Percentiles rank a stretch among this genome's conserved stretches.
These are phyloP conservation scores for Andricus curvator DNA, from an alignment of 2,888 invertebrate species.

Conservation along the genomic window DNA sequence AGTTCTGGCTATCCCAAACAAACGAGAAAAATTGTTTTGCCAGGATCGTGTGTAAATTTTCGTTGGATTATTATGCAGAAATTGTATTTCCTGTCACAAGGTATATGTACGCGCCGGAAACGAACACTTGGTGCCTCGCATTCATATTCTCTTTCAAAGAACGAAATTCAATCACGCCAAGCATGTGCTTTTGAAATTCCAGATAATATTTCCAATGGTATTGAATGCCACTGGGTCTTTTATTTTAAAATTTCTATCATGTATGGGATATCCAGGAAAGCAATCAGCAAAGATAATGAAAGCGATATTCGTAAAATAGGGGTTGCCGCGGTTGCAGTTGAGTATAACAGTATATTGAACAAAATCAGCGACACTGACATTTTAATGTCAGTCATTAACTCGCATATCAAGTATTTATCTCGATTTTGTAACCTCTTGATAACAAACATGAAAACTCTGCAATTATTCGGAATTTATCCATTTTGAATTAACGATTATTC, in stretches of 20 bases:
- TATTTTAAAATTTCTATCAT: slow-evolving; percentile 22
- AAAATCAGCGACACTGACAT: neutral
- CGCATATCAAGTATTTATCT: neutral
- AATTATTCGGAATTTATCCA: neutral
- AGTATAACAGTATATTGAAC: neutral
- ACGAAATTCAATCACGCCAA: slow-evolving; percentile 37
- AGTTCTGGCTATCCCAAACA: neutral
- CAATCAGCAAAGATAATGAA: slow-evolving; percentile 37
- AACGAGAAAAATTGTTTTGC: neutral
- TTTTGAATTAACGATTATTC: neutral
- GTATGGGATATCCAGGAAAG: neutral
- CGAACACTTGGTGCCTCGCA: slow-evolving; percentile 20
- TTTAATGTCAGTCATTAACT: neutral
- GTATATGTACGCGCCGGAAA: slow-evolving; percentile 20
- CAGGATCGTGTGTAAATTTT: slow-evolving; percentile 19
- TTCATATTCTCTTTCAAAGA: slow-evolving; percentile 35
- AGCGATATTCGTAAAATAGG: slow-evolving; percentile 30
- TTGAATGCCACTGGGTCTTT: slow-evolving; percentile 17
- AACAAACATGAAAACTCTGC: neutral
- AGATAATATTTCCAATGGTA: slow-evolving; percentile 22
- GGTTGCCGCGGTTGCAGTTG: neutral
- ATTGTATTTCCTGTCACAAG: slow-evolving; percentile 16
- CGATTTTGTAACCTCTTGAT: neutral
- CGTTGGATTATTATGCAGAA: slow-evolving; percentile 10
- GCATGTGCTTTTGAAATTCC: slow-evolving; percentile 18